Evolutionary conservation across 2,113 vertebrate genomes (phyloP), one percentile per base, ranked within the genome.

Genomic region (Melanerpes formicivorus): DNA sequence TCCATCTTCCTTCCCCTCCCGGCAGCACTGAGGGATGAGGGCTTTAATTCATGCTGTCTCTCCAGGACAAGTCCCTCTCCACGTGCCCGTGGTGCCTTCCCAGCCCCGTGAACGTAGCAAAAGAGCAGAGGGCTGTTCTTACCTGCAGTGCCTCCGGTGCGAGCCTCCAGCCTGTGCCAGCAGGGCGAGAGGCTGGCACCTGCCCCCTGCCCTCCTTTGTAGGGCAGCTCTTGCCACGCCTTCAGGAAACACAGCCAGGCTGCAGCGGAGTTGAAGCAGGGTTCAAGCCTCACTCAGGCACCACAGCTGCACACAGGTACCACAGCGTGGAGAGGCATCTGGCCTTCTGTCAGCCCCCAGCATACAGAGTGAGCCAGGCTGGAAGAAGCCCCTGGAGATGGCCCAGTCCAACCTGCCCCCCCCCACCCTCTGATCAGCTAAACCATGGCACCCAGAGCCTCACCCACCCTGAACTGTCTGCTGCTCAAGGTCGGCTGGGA

Each of bases 401-500:
- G 11, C 11, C 40, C 10, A 40, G 40, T 40, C 40, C 40, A 40
- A 40, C 40, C 40, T 40, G 40, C 11, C 40, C 11, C 40, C 40
- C 40, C 11, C 10, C 40, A 40, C 40, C 40, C 10, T 40, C 40
- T 40, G 40, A 40, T 40, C 40, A 40, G 11, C 40, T 11, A 40
- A 11, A 11, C 40, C 40, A 40, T 40, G 40, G 40, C 40, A 40
- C 40, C 40, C 10, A 11, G 40, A 11, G 40, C 40, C 40, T 40
- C 40, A 40, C 40, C 26, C 19, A 58, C 26, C 14, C 4, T 3
- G 6, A 82, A 32, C 2, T 80, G 34, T 15, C 46, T 44, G 2
- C 17, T 0, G 0, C 52, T 5, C 6, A 18, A 2, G 1, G 0
- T 5, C 2, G 1, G n/a, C 7, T 55, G 27, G 16, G 32, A 34